Evolutionary conservation across 2,888 invertebrate species (phyloP), one percentile per base, ranked within the genome.

Genomic region (Ceratothoa steindachneri): DNA sequence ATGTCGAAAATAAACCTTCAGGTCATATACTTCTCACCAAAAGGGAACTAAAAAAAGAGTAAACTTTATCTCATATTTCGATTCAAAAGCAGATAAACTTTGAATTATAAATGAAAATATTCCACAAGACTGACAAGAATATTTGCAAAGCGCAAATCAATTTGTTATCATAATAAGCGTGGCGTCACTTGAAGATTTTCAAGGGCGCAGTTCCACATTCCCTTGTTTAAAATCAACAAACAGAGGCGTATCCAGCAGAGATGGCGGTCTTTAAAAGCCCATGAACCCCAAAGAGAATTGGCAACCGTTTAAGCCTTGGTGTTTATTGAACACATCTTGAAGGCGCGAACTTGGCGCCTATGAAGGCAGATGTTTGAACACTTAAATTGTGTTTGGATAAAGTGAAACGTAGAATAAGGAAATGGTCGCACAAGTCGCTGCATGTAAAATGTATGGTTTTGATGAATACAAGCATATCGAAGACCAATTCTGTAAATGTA

Each of bases 161-260:
- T 60, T 60, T n/a, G 60, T 60, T 60, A 24, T 60, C 22, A 60
- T 24, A 60, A 60, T 60, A 60, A 60, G 60, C 60, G 27, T 3
- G 12, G 1, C 27, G n/a, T 60, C 27, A 15, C 27, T 24, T 24
- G 12, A n/a, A 60, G 60, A 60, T 24, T 22, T 24, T 60, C 60
- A 24, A 60, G 60, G 27, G 60, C 24, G 60, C 27, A 60, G n/a
- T 60, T 60, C 60, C 24, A 60, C 60, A 60, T 24, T 60, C 24
- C 60, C 60, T 60, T 60, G 60, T 60, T 60, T 60, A 60, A 60
- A 60, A 12, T 60, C 60, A 60, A 60, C 22, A 60, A 60, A 60
- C 60, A 60, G 27, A 24, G 60, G 60, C 60, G 60, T 60, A 60
- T 60, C 60, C 60, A 60, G 60, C 60, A 60, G 60, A 60, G 60